These are phyloP conservation scores for Circaetus gallicus DNA, from an alignment of 2,113 vertebrate genomes.

Conservation along the genomic window DNA sequence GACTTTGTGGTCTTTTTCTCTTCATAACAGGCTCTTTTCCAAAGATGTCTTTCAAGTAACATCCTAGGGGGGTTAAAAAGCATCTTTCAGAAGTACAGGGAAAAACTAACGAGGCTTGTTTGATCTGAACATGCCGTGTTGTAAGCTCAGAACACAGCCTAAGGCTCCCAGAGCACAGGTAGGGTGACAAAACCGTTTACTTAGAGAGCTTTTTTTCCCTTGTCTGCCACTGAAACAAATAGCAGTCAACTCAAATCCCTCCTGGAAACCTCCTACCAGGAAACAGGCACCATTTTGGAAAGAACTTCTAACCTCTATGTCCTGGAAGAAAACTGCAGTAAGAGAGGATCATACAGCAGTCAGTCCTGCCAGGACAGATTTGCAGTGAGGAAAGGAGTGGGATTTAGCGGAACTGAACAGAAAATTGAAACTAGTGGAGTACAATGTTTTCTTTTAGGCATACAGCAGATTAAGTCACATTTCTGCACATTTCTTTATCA, in stretches of 20 bases:
- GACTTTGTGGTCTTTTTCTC: conserved; percentile 14
- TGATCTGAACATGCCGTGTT: not conserved
- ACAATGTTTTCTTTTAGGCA: not conserved
- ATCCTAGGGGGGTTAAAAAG: not conserved
- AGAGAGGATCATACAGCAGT: not conserved
- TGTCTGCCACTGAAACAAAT: not conserved
- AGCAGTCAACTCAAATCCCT: not conserved
- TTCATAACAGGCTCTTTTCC: not conserved
- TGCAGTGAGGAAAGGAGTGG: not conserved
- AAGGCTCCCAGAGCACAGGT: not conserved
- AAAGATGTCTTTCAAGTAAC: not conserved
- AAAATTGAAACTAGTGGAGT: not conserved
- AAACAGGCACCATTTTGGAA: not conserved
- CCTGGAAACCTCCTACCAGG: not conserved
- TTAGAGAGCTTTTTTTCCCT: not conserved
- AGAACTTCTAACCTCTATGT: not conserved
- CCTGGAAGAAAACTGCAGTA: not conserved
- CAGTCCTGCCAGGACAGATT: not conserved
- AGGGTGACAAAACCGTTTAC: not conserved
- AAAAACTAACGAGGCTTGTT: not conserved
- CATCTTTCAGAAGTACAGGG: not conserved
- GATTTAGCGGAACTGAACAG: not conserved
- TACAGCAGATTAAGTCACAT: not conserved
- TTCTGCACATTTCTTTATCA: not conserved
- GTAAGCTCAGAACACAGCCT: not conserved